These are phyloP conservation scores for Dolichoris vasculosae DNA, from an alignment of 1,140 invertebrate genomes.

Conservation along the genomic window DNA sequence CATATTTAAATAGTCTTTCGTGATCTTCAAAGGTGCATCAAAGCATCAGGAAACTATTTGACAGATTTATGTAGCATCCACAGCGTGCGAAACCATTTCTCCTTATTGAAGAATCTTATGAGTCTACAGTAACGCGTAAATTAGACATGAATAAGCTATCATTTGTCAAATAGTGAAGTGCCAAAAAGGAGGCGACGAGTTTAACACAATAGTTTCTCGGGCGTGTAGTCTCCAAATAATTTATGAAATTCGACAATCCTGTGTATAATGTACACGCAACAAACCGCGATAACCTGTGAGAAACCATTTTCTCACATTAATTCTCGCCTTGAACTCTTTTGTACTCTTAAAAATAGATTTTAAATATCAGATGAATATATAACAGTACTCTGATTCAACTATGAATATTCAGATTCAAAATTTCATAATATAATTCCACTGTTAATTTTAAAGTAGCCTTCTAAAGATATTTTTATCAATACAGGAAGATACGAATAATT, in stretches of 20 bases:
- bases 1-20: too few species aligned
- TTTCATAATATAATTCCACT: too few species aligned
- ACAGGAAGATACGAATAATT: too few species aligned
- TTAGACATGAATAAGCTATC: conserved; percentile 45
- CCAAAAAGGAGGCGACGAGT: background rate
- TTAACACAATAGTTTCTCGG: background rate
- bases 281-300: conserved; percentile 13
- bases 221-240: background rate
- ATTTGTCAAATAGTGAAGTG: background rate
- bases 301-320: background rate
- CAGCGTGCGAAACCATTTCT: background rate
- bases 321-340: background rate
- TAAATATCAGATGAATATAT: too few species aligned
- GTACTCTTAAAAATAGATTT: too few species aligned
- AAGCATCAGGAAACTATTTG: too few species aligned
- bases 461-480: too few species aligned
- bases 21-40: too few species aligned
- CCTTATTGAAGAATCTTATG: conserved; percentile 36
- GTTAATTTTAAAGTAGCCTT: too few species aligned
- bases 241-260: conserved; percentile 4
- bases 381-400: too few species aligned
- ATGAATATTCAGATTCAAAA: too few species aligned
- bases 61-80: conserved; percentile 18
- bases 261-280: conserved; percentile 26
- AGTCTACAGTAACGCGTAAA: background rate